phyloP scores from a whole-genome alignment of 2,797 vertebrate species.

The Liasis olivaceus region DNA sequence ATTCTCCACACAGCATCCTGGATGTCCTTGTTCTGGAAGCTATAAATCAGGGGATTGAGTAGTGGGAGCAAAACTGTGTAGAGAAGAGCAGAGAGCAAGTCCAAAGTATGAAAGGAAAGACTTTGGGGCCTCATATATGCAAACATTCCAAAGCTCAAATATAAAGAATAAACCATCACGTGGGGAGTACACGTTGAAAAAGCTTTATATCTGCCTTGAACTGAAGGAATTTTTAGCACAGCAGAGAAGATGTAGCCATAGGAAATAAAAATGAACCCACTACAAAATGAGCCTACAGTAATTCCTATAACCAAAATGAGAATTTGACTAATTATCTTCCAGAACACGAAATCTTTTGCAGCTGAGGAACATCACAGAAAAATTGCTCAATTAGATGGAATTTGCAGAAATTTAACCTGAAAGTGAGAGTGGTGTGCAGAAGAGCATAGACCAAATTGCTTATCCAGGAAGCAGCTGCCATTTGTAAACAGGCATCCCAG shows the following conservation, averaged over 20 bases:
- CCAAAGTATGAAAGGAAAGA: slow-evolving; percentile 16
- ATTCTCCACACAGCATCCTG: slow-evolving; percentile 37
- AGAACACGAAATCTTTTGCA: neutral
- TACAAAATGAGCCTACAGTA: neutral
- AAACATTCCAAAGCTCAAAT: slow-evolving; percentile 20
- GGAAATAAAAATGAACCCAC: neutral
- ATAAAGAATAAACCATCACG: neutral
- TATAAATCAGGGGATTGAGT: slow-evolving; percentile 54
- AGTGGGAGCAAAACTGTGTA: slow-evolving; percentile 58
- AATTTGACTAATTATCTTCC: neutral
- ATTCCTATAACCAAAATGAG: neutral
- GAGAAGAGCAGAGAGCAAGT: slow-evolving; percentile 40
- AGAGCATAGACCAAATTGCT: neutral
- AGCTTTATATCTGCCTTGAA: slow-evolving; percentile 7
- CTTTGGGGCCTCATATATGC: slow-evolving; percentile 48
- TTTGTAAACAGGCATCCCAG: neutral
- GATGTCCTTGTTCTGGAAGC: slow-evolving; percentile 38
- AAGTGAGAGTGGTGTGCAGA: neutral
- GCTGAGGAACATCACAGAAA: slow-evolving; percentile 1
- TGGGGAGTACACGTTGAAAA: slow-evolving; percentile 21
- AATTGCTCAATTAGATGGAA: neutral
- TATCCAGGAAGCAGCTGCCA: neutral
- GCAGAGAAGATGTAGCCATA: slow-evolving; percentile 13
- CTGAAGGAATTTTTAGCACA: neutral
- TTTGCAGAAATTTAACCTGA: neutral